Evolutionary conservation across 2,113 vertebrate species (phyloP), one percentile per base, ranked within the genome.

Genomic region (Hemibagrus wyckioides): DNA sequence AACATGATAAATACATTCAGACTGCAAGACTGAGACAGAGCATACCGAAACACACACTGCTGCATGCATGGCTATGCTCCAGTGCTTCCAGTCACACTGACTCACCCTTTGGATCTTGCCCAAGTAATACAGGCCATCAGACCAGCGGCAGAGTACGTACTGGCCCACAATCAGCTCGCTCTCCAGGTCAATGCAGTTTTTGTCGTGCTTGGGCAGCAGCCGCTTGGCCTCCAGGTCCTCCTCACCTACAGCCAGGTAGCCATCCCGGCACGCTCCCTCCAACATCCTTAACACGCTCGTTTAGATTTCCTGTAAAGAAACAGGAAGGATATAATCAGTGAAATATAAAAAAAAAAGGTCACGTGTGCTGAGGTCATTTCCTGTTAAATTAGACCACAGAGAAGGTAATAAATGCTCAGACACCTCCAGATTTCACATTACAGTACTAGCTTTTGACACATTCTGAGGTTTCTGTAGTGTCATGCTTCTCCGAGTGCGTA

Each of bases 101-200:
- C 88, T 96, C 94, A 98, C 98, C 96, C 97, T 95, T 90, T 97
- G 97, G 86, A 99, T 98, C 94, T 97, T 98, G 41, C 98, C 98
- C 0, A 99, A 96, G 93, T 99, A 99, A 89, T 99, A 98, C 52
- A 99, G 96, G 3, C 98, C 97, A 2, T 99, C 98, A 0, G 97
- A 98, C 97, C 97, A 99, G 87, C 97, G 94, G 91, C 97, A 99
- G 86, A 99, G 96, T 88, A 99, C 97, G 1, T 97, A 98, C 93
- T 98, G 98, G 33, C 97, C 97, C 86, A 97, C 96, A 0, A 88
- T 96, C 92, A 98, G 94, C 86, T 94, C 94, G 52, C 93, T 93
- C 96, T 94, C 96, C 90, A 95, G 93, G 19, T 97, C 96, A 13
- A 92, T 92, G 84, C 93, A 93, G 86, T 91, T 54, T 33, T 91